Evolutionary conservation across 2,888 invertebrate species (phyloP), one percentile per base, ranked within the genome.

Genomic region (Altica lythri): DNA sequence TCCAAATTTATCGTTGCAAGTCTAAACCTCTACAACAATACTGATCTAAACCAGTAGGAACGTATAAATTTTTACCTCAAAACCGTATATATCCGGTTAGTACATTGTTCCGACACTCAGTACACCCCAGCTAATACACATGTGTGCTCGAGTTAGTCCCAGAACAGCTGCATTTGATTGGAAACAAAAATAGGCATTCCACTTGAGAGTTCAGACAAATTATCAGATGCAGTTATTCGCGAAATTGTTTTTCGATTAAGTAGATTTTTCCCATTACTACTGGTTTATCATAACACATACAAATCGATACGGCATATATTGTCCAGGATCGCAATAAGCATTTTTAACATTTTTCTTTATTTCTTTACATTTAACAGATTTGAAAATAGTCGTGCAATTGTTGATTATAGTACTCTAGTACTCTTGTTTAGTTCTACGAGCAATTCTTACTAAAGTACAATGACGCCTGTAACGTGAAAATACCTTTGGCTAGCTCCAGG

Each of bases 1-100:
- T n/a, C n/a, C n/a, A n/a, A n/a, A n/a, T n/a, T n/a, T n/a, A n/a
- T n/a, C n/a, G n/a, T n/a, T n/a, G n/a, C n/a, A n/a, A n/a, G n/a
- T 46, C 35, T 35, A 25, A 25, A 35, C 17, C 16, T 25, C 46
- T 25, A 35, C 35, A 46, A 46, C 35, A 25, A 46, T 16, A 14
- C 25, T 25, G 4, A 22, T 22, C n/a, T 45, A 19, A 34, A 12
- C 22, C 22, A 25, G 22, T 46, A n/a, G 8, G 17, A 37, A 17
- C 37, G 37, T 37, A n/a, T 37, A 37, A 17, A 37, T 37, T 18
- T 10, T 14, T 18, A n/a, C 10, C 5, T 5, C 18, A 19, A 37
- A 19, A 13, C 14, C 19, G 10, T 12, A 10, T 18, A 37, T 18
- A n/a, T 6, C 14, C 35, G 35, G 4, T 17, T 12, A 14, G 9